These are phyloP conservation scores for Melanophora roralis DNA, from an alignment of 2,888 invertebrate genomes.

Conservation along the genomic window DNA sequence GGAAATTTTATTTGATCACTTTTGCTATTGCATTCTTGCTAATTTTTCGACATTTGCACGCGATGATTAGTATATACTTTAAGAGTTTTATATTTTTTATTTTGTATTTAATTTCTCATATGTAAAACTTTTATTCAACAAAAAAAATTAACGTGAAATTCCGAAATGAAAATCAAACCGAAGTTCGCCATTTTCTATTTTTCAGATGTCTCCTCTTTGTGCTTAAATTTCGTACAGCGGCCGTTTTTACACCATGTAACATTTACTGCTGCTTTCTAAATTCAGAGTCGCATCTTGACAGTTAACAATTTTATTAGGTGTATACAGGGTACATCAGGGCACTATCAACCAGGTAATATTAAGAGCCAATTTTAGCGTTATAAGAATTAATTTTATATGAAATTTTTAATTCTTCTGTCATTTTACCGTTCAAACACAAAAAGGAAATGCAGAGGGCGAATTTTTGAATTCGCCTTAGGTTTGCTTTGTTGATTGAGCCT, in stretches of 20 bases:
- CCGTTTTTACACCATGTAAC: slow-evolving; percentile 24
- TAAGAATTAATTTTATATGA: no score
- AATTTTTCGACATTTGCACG: slow-evolving; percentile 23
- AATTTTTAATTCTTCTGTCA: no score
- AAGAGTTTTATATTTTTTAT: slow-evolving; percentile 10
- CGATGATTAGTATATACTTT: slow-evolving; percentile 3
- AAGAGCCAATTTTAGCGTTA: no score
- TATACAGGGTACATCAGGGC: no score
- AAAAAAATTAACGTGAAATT: slow-evolving; percentile 65
- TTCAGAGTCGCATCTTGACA: slow-evolving; percentile 5
- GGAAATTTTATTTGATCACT: slow-evolving; percentile 31
- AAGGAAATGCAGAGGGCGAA: no score
- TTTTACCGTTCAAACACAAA: no score
- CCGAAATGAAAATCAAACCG: slow-evolving; percentile 69
- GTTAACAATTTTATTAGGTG: no score
- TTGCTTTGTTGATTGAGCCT: no score
- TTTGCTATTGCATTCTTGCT: not conserved
- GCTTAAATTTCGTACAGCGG: slow-evolving; percentile 36
- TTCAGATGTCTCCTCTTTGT: slow-evolving; percentile 64
- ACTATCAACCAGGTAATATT: no score
- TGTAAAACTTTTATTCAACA: slow-evolving; percentile 58
- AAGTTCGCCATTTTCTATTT: slow-evolving; percentile 71
- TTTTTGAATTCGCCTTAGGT: no score
- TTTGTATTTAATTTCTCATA: slow-evolving; percentile 32
- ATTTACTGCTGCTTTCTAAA: not conserved